phyloP scores from a whole-genome alignment of 2,888 invertebrate genomes.

The Hyalella azteca region DNA sequence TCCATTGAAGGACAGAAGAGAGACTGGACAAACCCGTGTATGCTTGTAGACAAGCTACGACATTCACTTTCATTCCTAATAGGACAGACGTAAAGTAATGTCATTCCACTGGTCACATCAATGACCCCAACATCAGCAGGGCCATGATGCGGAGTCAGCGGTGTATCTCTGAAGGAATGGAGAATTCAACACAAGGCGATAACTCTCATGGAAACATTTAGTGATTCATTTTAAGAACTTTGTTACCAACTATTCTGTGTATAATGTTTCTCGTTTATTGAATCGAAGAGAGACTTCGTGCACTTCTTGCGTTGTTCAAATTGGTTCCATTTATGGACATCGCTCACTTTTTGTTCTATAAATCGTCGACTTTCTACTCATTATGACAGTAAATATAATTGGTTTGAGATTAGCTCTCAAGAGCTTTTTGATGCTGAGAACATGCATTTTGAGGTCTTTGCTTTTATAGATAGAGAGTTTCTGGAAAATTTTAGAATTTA shows the following conservation, averaged over 20 bases:
- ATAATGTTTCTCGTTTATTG: not conserved
- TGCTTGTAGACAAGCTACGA: not conserved
- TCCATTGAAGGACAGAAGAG: not conserved
- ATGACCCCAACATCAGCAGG: not conserved
- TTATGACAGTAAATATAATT: too few species aligned
- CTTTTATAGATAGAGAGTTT: too few species aligned
- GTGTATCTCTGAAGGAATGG: not conserved
- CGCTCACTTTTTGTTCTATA: too few species aligned
- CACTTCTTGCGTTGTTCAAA: not conserved
- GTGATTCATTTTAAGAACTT: not conserved
- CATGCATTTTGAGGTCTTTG: too few species aligned
- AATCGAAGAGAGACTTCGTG: not conserved
- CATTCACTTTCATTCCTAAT: conserved; percentile 20
- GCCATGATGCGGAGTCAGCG: not conserved
- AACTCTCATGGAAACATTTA: not conserved
- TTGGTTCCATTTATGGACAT: not conserved
- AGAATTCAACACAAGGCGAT: not conserved
- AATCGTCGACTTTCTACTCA: too few species aligned
- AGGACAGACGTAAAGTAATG: conserved; percentile 23
- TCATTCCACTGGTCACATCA: conserved; percentile 8
- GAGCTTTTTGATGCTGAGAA: too few species aligned
- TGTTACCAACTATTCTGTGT: not conserved
- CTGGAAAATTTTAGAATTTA: too few species aligned
- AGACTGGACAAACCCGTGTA: not conserved
- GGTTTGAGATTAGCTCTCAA: too few species aligned